phyloP scores from a whole-genome alignment of 2,113 vertebrate species.

The Hemibagrus wyckioides region DNA sequence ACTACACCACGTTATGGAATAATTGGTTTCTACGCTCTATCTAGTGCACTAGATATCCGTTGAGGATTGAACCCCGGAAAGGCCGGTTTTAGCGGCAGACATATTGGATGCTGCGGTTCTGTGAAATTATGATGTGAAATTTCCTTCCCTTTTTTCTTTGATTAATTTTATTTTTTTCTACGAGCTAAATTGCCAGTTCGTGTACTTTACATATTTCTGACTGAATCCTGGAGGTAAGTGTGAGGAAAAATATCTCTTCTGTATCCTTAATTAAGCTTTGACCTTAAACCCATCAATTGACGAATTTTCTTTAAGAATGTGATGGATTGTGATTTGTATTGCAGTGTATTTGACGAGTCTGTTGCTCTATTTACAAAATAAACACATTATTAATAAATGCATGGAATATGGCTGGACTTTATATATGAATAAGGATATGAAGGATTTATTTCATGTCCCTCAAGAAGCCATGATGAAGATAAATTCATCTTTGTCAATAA shows the following conservation, averaged over 20 bases:
- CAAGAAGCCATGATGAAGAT: not conserved
- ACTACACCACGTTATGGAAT: not conserved
- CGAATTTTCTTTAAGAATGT: not conserved
- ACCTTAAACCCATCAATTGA: not conserved
- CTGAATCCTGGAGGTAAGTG: not conserved
- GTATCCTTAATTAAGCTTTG: not conserved
- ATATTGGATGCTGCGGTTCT: constrained; percentile 46
- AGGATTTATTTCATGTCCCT: not conserved
- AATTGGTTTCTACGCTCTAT: not conserved
- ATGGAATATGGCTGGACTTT: not conserved
- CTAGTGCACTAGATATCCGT: not conserved
- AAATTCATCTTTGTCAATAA: not conserved
- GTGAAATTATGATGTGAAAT: constrained; percentile 5
- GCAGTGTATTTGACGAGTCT: not conserved
- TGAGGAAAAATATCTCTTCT: not conserved
- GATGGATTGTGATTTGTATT: not conserved
- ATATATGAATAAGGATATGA: not conserved
- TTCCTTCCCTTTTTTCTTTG: not conserved
- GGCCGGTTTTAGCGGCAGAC: constrained; percentile 42
- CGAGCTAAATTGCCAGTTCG: not conserved
- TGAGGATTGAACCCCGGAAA: constrained; percentile 16
- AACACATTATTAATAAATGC: not conserved
- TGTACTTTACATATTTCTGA: not conserved
- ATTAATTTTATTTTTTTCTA: not conserved
- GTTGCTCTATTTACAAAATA: not conserved